Evolutionary conservation across 2,113 vertebrate genomes (phyloP), one percentile per base, ranked within the genome.

Genomic region (Brachyhypopomus occidentalis): DNA sequence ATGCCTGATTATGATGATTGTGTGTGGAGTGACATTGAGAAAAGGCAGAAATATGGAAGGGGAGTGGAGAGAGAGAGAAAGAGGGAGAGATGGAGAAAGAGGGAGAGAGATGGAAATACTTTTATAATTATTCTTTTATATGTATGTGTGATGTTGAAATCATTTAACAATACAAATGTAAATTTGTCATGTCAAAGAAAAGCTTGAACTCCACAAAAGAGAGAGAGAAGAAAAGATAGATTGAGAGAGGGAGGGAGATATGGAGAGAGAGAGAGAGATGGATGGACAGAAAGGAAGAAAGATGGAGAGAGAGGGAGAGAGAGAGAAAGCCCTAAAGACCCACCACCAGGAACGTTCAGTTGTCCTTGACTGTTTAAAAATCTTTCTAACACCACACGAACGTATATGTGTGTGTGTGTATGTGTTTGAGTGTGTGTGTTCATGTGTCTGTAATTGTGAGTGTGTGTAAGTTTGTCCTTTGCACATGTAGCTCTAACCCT

Each of bases 311-410:
- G 25, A 64, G 1, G 30, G 25, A 64, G 62, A 63, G 22, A 12
- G 56, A 52, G 7, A 0, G 2, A 14, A 9, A 41, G 59, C 67
- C 75, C 80, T 72, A 66, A 74, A 70, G 81, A 77, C 76, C 27
- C 76, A 67, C 60, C 52, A 27, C 72, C 70, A 75, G 72, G 84
- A 75, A 85, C 85, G 80, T 86, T 85, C 78, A 86, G 36, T 22
- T 60, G 79, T 67, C 85, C 83, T 85, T 86, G 77, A 72, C 77
- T 62, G n/a, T 52, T 25, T 52, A 12, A 48, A 74, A 62, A 78
- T 62, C 75, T 75, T 45, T 20, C 63, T 38, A 41, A 55, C 41
- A 27, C 41, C 66, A 25, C 7, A 8, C 36, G 48, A 70, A 27
- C 30, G 38, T 7, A 6, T 56, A 67, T 69, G 41, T 73, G 30